Base-by-base conservation (phyloP, 2,888 invertebrate species). In the Stictocephala bisonia region DNA sequence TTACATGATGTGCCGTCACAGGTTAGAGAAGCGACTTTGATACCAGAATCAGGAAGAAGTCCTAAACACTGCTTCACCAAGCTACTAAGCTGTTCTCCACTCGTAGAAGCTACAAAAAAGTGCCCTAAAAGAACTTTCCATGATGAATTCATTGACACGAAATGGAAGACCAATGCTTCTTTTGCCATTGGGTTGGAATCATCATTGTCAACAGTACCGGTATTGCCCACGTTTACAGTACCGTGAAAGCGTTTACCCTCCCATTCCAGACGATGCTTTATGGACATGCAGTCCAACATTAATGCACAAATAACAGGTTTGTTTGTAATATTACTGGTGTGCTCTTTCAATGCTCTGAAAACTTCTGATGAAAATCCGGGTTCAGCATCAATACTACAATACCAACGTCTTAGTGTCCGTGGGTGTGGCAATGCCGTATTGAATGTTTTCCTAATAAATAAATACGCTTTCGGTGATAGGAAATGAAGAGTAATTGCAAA, bases 1-100 rank as follows among this genome's bases (percentile, higher is more conserved):
- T 71, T 71, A 27, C 70, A 67, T 24, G 50, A 13, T 13, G 50
- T 26, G n/a, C 74, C 74, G 67, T 74, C 74, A 24, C 27, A 74
- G 3, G 74, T 74, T 51, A 74, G 40, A 64, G 71, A 71, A 48
- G 41, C 40, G 15, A 74, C 60, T 71, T 41, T 40, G 9, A 70
- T 69, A 26, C 50, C 64, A 27, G 74, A 24, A 44, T 71, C 35
- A 58, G 58, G 58, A 22, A 74, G 51, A 20, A 74, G 70, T 7
- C 24, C 18, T 13, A 71, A 51, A 60, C 70, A 74, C 51, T 70
- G 56, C 41, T 70, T 70, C 27, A 70, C 70, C 20, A 70, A 58
- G 40, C 70, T 15, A 41, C 70, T 56, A 26, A 70, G 70, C 58
- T 70, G 53, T 31, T 70, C 40, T 11, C 53, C 53, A 40, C 13